Percentiles rank a stretch among this genome's conserved stretches.
phyloP scores from a whole-genome alignment of 2,113 vertebrate genomes.

The Caretta caretta region DNA sequence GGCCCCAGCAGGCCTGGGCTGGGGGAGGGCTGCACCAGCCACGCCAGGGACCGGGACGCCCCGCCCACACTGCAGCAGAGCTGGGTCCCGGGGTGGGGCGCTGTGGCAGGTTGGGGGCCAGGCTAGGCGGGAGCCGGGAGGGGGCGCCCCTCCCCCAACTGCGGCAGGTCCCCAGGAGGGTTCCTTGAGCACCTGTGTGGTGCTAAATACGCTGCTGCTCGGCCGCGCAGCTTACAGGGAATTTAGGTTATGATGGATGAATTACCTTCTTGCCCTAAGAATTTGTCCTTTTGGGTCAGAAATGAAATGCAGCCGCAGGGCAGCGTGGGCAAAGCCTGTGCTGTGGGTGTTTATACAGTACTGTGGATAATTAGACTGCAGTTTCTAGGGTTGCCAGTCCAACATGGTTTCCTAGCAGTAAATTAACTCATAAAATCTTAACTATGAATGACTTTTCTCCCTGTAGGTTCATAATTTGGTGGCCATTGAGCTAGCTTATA shows the following conservation, averaged over 20 bases:
- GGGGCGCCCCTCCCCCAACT: too few species aligned
- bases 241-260: background rate
- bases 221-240: too few species aligned
- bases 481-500: conserved; percentile 97
- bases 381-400: background rate
- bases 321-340: background rate
- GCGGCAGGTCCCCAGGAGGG: too few species aligned
- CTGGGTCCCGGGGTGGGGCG: too few species aligned
- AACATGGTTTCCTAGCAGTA: background rate
- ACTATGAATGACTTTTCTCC: background rate
- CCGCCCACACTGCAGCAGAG: too few species aligned
- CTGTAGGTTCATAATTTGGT: conserved; percentile 97
- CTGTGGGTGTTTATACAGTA: background rate
- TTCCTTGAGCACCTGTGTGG: too few species aligned
- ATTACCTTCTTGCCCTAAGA: background rate
- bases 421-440: background rate
- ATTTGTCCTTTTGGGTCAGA: background rate
- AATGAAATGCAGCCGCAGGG: background rate
- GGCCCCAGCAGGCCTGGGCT: too few species aligned
- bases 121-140: too few species aligned
- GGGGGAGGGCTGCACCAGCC: too few species aligned
- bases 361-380: fast-evolving
- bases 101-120: too few species aligned
- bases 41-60: too few species aligned
- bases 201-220: too few species aligned